Percentiles rank a stretch among this genome's conserved stretches.
Evolutionary conservation across 2,113 vertebrate species (phyloP).

Genomic region (Callorhinus ursinus): DNA sequence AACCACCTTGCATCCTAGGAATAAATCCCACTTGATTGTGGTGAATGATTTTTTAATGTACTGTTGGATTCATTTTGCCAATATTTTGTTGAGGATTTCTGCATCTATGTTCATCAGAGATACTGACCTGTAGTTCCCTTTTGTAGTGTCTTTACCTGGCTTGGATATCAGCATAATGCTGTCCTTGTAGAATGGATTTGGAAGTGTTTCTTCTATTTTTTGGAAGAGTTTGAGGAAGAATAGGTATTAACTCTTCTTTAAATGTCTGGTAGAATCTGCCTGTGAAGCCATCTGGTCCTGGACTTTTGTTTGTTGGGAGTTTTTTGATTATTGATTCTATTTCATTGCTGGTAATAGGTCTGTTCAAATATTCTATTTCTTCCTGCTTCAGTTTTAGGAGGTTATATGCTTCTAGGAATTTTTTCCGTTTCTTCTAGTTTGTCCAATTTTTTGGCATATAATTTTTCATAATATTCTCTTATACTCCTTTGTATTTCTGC

Average conservation of each 20-base stretch:
- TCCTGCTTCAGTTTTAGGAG: neutral
- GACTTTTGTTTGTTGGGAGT: neutral
- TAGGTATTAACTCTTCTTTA: neutral
- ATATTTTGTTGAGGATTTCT: neutral
- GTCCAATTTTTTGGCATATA: neutral
- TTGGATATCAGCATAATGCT: neutral
- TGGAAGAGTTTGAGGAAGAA: neutral
- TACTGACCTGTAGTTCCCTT: neutral
- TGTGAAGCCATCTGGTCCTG: neutral
- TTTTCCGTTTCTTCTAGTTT: neutral
- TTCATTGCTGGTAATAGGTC: neutral
- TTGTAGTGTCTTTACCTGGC: neutral
- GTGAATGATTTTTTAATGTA: neutral
- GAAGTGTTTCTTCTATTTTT: neutral
- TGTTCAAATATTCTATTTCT: neutral
- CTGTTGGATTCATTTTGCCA: neutral
- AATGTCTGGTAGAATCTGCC: neutral
- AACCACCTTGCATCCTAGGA: neutral
- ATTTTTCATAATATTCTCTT: neutral
- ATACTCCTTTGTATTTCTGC: neutral
- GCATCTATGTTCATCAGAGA: neutral
- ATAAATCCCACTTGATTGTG: neutral
- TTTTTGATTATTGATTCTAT: neutral
- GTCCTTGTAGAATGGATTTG: neutral
- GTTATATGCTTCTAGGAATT: neutral